Conservation (phyloP, 1,140 invertebrate species). For the Phthorimaea operculella region DNA sequence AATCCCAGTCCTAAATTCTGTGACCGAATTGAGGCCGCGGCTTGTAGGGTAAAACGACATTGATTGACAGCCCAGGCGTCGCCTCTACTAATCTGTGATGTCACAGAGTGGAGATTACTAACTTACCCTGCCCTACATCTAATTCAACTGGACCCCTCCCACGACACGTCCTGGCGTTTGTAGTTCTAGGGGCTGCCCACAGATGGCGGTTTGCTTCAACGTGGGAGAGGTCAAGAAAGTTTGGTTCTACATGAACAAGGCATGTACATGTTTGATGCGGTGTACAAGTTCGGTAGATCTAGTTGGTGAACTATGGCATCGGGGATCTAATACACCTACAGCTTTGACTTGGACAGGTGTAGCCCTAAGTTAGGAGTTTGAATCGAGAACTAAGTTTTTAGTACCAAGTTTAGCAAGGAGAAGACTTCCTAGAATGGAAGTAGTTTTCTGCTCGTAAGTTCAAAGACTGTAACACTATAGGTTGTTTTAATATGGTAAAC, state of each 20-base stretch:
- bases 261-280: not conserved
- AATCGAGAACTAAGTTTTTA: not conserved
- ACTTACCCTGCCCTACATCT: conserved; percentile 19
- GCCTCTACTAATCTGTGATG: conserved; percentile 38
- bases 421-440: too few relatives aligned
- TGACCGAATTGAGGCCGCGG: not conserved
- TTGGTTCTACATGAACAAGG: not conserved
- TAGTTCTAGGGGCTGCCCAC: not conserved
- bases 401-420: not conserved
- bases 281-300: conserved; percentile 1
- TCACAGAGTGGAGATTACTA: conserved; percentile 38
- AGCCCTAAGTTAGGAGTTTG: not conserved
- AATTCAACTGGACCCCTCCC: conserved; percentile 22
- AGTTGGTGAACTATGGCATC: conserved; percentile 4
- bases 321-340: not conserved
- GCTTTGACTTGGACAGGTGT: conserved; percentile 1
- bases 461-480: too few relatives aligned
- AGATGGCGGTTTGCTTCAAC: not conserved
- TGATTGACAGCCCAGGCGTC: conserved; percentile 41
- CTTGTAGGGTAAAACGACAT: conserved; percentile 11
- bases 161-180: conserved; percentile 1
- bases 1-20: not conserved
- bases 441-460: too few relatives aligned
- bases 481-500: too few relatives aligned
- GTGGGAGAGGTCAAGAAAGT: conserved; percentile 1